Evolutionary conservation across 2,113 vertebrate genomes (phyloP).

Genomic region (Gasterosteus aculeatus): DNA sequence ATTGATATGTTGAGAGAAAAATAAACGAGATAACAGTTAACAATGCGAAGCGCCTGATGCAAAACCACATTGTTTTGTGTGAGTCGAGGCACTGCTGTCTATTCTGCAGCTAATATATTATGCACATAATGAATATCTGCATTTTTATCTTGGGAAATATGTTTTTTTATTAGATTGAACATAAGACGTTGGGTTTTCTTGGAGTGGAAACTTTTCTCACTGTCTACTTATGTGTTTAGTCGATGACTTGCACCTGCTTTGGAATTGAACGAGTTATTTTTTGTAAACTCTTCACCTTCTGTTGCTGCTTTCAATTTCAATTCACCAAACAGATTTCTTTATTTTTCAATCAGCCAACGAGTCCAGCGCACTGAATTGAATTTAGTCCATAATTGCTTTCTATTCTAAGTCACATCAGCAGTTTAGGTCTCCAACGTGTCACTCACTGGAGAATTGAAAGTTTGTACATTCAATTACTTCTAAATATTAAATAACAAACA

Average conservation of each 20-base stretch:
- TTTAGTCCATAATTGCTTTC: not conserved
- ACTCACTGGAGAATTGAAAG: not conserved
- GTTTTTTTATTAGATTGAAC: not conserved
- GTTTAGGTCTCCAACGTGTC: not conserved
- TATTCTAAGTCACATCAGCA: not conserved
- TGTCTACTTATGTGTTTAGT: not conserved
- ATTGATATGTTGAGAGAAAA: not conserved
- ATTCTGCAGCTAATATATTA: not conserved
- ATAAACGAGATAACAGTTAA: not conserved
- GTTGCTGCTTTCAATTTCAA: not conserved
- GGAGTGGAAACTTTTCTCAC: not conserved
- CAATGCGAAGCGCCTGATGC: not conserved
- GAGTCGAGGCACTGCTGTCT: not conserved
- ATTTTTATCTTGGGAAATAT: conserved; percentile 3
- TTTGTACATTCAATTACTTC: not conserved
- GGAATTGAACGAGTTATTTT: not conserved
- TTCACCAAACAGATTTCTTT: not conserved
- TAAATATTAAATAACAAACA: not conserved
- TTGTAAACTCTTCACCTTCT: not conserved
- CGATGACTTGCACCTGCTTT: not conserved
- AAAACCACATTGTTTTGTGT: not conserved
- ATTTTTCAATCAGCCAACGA: not conserved
- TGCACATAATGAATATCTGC: not conserved
- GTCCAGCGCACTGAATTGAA: not conserved
- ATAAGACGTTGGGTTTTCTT: not conserved